These are phyloP conservation scores for Myotis myotis DNA, from an alignment of 2,797 vertebrate genomes.

Conservation along the genomic window DNA sequence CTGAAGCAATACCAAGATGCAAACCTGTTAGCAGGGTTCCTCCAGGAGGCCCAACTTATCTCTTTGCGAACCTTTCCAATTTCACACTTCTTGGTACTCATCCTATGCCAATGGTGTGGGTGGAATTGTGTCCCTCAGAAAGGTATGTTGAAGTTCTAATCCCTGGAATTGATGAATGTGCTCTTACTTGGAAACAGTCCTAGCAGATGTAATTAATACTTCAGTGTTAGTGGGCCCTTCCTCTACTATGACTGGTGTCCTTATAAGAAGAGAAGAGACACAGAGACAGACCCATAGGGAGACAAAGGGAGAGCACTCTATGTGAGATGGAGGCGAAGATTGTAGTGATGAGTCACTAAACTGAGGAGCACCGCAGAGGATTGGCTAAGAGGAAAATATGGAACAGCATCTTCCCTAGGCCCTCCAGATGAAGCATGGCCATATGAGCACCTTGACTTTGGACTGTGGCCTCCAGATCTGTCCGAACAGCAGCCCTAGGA, in stretches of 20 bases:
- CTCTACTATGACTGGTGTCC: not conserved
- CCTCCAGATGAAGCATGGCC: not conserved
- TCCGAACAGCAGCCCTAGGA: not conserved
- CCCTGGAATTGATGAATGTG: not conserved
- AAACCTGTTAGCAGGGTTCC: not conserved
- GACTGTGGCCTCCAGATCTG: not conserved
- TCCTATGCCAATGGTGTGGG: accelerated
- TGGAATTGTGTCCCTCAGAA: not conserved
- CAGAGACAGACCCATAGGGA: not conserved
- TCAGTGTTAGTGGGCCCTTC: not conserved
- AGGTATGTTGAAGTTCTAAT: not conserved
- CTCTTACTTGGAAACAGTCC: not conserved
- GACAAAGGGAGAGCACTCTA: not conserved
- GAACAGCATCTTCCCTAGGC: not conserved
- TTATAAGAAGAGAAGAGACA: not conserved
- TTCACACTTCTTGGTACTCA: not conserved
- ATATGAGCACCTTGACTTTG: not conserved
- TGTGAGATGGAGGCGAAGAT: accelerated
- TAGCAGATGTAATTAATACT: not conserved
- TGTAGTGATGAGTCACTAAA: no score
- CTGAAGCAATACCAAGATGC: not conserved
- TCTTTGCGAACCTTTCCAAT: not conserved
- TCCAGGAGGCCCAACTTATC: not conserved
- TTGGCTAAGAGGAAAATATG: not conserved
- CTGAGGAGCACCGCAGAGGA: not conserved